Evolutionary conservation across 2,113 vertebrate species (phyloP), one percentile per base, ranked within the genome.

Genomic region (Excalfactoria chinensis): DNA sequence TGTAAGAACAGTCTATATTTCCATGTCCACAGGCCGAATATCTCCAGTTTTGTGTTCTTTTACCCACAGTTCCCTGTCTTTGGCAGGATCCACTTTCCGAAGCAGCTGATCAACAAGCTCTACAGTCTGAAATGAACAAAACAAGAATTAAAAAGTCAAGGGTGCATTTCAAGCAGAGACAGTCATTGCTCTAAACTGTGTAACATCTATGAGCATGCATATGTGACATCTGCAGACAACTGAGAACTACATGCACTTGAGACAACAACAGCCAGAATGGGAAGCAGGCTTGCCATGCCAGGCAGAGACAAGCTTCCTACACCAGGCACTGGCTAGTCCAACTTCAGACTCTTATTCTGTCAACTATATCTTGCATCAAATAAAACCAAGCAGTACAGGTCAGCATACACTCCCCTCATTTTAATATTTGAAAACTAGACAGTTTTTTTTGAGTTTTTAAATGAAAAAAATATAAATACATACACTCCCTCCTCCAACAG

Each of bases 81-180:
- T 99, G 95, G 96, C 94, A 7, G 99, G 98, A 96, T 99, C 99
- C 97, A 99, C 99, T 87, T 98, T 98, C 95, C 98, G 99, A 93
- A 99, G 98, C 85, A 99, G 98, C 96, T 99, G 98, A 95, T 99
- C 99, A 98, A 99, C 99, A 1, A 99, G 98, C 97, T 99, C 99
- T 89, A 99, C 98, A 86, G 99, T 99, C 99, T 99, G 97, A 82
- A 97, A 94, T 28, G 44, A 96, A 96, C 44, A 90, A 80, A 95
- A 95, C 94, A 62, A 93, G 58, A 91, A 81, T 44, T n/a, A 80
- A 81, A 89, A 83, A 49, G 89, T 96, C 85, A 96, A 49, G 35
- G 68, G 66, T 2, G 10, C 30, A 26, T 72, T 89, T 64, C 58
- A 67, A 70, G 59, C 34, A 81, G 28, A 60, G 55, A 16, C 11